Percentiles rank a stretch among this genome's conserved stretches.
These are phyloP conservation scores for Eustalomyia histrio DNA, from an alignment of 2,888 invertebrate species.

Conservation along the genomic window DNA sequence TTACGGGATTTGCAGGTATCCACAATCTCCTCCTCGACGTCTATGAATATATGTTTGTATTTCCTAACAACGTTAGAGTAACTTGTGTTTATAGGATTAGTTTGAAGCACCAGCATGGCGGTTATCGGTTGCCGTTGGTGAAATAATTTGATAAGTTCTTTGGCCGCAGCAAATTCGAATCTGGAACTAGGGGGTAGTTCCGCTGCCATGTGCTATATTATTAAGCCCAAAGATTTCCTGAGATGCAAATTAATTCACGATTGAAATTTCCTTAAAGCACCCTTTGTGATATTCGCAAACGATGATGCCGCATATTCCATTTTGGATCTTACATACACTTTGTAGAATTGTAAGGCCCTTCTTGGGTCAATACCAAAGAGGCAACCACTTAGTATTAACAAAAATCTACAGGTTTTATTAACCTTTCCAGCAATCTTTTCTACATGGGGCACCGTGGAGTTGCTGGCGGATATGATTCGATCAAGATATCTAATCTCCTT, in stretches of 20 bases:
- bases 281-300: neutral
- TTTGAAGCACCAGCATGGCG: no score
- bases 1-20: no score
- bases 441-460: neutral
- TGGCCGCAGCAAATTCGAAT: no score
- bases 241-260: neutral
- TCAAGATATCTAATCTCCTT: neutral
- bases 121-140: neutral
- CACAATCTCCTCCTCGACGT: no score
- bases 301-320: slow-evolving; percentile 19
- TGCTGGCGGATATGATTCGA: neutral
- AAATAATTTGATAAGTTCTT: no score
- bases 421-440: neutral
- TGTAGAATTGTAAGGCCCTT: slow-evolving; percentile 1
- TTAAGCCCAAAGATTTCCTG: no score
- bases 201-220: no score
- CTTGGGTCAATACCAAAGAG: slow-evolving; percentile 13
- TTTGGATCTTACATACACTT: neutral
- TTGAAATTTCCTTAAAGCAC: neutral
- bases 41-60: no score
- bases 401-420: neutral
- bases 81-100: no score
- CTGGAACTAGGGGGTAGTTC: no score
- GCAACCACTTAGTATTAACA: slow-evolving; percentile 5
- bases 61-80: neutral